Evolutionary conservation across 2,888 invertebrate species (phyloP).

Genomic region (Drosophila pseudotalamancana): DNA sequence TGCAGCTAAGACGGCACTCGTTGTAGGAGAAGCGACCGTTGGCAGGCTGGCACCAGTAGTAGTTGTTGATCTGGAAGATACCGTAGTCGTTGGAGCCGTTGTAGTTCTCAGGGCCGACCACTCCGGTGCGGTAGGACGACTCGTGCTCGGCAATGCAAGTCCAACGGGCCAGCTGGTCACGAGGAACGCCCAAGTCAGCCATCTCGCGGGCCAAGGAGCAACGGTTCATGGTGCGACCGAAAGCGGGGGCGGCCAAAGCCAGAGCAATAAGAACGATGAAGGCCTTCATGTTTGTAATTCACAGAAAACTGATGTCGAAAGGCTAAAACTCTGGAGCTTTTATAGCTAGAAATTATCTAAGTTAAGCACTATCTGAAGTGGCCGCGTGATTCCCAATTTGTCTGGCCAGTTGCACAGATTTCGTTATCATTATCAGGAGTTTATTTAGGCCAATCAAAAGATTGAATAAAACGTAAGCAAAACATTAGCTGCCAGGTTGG

Average conservation of each 20-base stretch:
- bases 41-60: slow-evolving; percentile 78
- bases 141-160: slow-evolving; percentile 78
- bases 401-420: background rate
- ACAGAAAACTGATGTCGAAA: slow-evolving; percentile 23
- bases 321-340: slow-evolving; percentile 14
- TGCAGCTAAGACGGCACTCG: slow-evolving; percentile 72
- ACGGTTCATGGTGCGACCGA: slow-evolving; percentile 57
- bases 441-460: background rate
- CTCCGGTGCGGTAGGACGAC: slow-evolving; percentile 83
- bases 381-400: background rate
- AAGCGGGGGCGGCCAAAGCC: slow-evolving; percentile 60
- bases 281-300: slow-evolving; percentile 47
- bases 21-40: slow-evolving; percentile 72
- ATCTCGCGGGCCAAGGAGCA: slow-evolving; percentile 74
- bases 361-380: slow-evolving; percentile 1
- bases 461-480: background rate
- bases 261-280: slow-evolving; percentile 51
- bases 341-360: slow-evolving; percentile 26
- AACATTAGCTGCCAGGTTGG: no score
- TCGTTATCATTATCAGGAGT: background rate
- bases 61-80: slow-evolving; percentile 82
- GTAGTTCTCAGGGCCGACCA: slow-evolving; percentile 83
- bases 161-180: slow-evolving; percentile 67
- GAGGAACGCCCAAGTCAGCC: slow-evolving; percentile 70
- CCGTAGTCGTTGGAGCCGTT: slow-evolving; percentile 84